phyloP scores from a whole-genome alignment of 2,888 invertebrate species.

The Ophion ventricosus region DNA sequence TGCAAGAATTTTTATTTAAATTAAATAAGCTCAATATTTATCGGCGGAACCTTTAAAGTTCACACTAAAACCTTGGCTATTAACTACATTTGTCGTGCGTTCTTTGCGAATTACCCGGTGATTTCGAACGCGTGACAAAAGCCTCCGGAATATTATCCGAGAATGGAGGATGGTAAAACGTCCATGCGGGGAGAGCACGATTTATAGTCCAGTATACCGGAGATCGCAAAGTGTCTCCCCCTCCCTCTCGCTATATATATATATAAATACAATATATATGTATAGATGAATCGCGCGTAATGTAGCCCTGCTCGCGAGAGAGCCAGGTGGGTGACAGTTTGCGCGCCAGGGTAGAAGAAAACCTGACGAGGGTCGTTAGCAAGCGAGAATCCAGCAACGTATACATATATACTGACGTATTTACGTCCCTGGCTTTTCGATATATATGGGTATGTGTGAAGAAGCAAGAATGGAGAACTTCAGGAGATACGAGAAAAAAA shows the following conservation, averaged over 20 bases:
- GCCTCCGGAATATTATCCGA: constrained; percentile 47
- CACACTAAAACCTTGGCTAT: not conserved
- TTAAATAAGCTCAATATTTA: too few relatives aligned
- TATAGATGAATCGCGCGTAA: constrained; percentile 52
- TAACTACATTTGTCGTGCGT: not conserved
- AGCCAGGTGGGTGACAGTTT: constrained; percentile 68
- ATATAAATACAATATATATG: constrained; percentile 1
- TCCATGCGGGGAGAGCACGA: constrained; percentile 34
- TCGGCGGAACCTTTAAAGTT: not conserved
- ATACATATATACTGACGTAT: constrained; percentile 13
- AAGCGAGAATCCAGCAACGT: constrained; percentile 32
- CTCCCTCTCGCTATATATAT: not conserved
- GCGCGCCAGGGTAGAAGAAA: constrained; percentile 57
- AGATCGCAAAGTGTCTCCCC: constrained; percentile 58
- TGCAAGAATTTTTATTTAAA: too few relatives aligned
- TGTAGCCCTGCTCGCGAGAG: constrained; percentile 55
- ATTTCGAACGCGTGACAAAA: constrained; percentile 56
- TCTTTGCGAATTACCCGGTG: constrained; percentile 30
- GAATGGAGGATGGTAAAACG: constrained; percentile 30
- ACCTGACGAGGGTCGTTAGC: constrained; percentile 67
- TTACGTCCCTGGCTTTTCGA: constrained; percentile 1
- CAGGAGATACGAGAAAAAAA: constrained; percentile 42
- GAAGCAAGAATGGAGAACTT: constrained; percentile 34
- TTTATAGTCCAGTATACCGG: constrained; percentile 56
- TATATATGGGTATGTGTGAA: constrained; percentile 19